Evolutionary conservation across 1,140 invertebrate species (phyloP).

Genomic region (Pomphorhynchus laevis): DNA sequence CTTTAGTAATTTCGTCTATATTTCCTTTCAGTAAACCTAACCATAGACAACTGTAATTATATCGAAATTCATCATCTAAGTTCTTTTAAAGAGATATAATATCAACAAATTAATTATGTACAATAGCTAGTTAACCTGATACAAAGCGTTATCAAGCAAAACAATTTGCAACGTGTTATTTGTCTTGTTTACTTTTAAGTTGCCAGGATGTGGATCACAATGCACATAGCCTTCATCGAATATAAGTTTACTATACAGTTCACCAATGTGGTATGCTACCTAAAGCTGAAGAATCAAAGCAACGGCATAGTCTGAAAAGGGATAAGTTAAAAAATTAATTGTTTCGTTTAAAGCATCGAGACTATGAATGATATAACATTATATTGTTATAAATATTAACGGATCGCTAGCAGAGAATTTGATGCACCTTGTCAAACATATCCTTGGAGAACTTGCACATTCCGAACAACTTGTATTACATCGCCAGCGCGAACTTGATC

Average conservation of each 20-base stretch:
- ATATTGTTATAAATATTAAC: too few relatives aligned
- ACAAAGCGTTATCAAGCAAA: constrained; percentile 75
- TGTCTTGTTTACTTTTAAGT: constrained; percentile 37
- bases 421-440: too few relatives aligned
- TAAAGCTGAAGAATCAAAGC: constrained; percentile 22
- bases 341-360: too few relatives aligned
- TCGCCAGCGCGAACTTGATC: too few relatives aligned
- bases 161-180: constrained; percentile 31
- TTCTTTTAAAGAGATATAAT: constrained; percentile 24
- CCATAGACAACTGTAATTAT: constrained; percentile 70
- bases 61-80: constrained; percentile 45
- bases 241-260: constrained; percentile 84
- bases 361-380: too few relatives aligned
- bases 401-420: too few relatives aligned
- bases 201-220: constrained; percentile 90
- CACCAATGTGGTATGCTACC: constrained; percentile 45
- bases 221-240: constrained; percentile 81
- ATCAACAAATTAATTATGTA: background rate
- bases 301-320: too few relatives aligned
- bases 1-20: constrained; percentile 34
- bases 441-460: too few relatives aligned
- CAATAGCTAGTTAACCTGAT: constrained; percentile 31
- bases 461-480: too few relatives aligned
- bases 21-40: constrained; percentile 48
- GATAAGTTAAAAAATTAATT: too few relatives aligned